phyloP scores from a whole-genome alignment of 1,140 invertebrate genomes.

The Ptiloglossa arizonensis region DNA sequence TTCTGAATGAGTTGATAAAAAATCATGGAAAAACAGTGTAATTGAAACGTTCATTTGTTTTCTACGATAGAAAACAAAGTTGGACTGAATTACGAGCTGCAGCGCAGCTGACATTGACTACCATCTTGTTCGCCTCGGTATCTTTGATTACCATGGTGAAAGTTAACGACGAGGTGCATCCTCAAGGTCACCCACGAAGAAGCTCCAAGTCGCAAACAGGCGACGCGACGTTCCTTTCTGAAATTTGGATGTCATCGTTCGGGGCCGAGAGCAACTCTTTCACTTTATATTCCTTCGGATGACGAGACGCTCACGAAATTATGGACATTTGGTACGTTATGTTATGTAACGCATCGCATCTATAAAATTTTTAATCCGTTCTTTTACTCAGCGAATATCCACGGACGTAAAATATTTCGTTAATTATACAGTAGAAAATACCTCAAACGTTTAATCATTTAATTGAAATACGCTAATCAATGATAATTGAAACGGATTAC shows the following conservation, averaged over 20 bases:
- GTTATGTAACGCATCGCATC: not conserved
- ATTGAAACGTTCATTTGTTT: too few relatives aligned
- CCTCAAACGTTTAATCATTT: too few relatives aligned
- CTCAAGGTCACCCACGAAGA: constrained; percentile 71
- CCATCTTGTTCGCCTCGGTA: constrained; percentile 59
- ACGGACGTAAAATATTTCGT: not conserved
- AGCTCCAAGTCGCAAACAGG: not conserved
- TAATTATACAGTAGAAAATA: not conserved
- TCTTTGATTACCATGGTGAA: constrained; percentile 71
- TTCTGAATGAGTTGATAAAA: too few relatives aligned
- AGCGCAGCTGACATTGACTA: constrained; percentile 73
- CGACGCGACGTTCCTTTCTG: constrained; percentile 8
- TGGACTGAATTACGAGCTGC: constrained; percentile 18
- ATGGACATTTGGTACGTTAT: not conserved
- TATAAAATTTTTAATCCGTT: too few relatives aligned
- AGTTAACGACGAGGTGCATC: constrained; percentile 74
- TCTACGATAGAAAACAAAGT: constrained; percentile 9
- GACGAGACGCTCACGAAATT: not conserved
- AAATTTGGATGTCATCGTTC: constrained; percentile 34
- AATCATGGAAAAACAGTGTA: too few relatives aligned
- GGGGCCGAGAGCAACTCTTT: not conserved
- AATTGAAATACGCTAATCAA: too few relatives aligned
- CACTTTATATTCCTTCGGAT: not conserved
- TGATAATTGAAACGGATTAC: too few relatives aligned
- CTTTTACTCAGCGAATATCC: too few relatives aligned